Evolutionary conservation across 2,888 invertebrate species (phyloP).

Genomic region (Temnothorax rugatulus): DNA sequence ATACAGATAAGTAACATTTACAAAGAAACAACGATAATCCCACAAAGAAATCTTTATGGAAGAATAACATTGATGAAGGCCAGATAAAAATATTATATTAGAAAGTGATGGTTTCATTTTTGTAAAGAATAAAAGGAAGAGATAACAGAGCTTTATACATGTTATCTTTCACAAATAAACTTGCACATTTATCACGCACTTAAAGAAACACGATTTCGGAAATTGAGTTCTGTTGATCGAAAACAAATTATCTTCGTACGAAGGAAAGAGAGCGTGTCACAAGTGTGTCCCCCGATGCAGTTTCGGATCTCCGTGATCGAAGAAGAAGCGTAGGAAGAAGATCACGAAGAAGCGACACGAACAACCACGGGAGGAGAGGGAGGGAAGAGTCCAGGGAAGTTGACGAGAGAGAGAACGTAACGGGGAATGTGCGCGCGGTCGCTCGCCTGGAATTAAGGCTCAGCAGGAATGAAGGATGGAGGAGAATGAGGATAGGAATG

Average conservation of each 20-base stretch:
- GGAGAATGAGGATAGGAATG: constrained; percentile 76
- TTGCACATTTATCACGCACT: not conserved
- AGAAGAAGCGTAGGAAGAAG: constrained; percentile 40
- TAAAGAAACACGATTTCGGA: not conserved
- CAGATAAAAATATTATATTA: not conserved
- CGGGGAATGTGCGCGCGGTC: constrained; percentile 74
- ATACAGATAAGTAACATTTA: constrained; percentile 43
- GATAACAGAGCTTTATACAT: not conserved
- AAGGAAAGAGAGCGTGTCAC: not conserved
- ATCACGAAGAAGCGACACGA: constrained; percentile 28
- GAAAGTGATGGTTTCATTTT: not conserved
- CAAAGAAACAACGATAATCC: constrained; percentile 11
- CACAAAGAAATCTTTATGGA: not conserved
- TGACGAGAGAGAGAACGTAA: constrained; percentile 64
- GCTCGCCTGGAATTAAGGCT: constrained; percentile 78
- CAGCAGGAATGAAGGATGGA: constrained; percentile 77
- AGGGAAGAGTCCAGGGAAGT: constrained; percentile 35
- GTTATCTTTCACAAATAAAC: not conserved
- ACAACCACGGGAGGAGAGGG: constrained; percentile 22
- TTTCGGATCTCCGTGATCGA: constrained; percentile 30
- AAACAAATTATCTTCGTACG: constrained; percentile 26
- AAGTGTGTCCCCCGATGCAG: constrained; percentile 2
- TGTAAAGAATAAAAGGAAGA: not conserved
- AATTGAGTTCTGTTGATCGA: not conserved
- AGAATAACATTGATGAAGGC: not conserved